A percentile compares a stretch with the other conserved stretches of the same genome.
Evolutionary conservation across 2,113 vertebrate genomes (phyloP).

Genomic region (Cryptomyrus ogoouensis): DNA sequence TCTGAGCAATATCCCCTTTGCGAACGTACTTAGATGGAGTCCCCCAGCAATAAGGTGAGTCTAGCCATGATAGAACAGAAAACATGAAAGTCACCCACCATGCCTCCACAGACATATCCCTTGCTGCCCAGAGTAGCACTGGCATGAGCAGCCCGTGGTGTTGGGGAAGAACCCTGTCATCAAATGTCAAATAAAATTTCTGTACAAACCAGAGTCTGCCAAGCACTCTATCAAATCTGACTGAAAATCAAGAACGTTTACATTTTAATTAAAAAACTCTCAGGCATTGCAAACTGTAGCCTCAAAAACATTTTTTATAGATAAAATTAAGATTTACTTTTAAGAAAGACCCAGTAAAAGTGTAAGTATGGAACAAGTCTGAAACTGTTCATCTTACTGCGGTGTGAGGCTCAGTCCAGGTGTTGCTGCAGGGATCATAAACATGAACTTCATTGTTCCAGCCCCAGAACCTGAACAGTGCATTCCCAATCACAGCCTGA

Average conservation of each 20-base stretch:
- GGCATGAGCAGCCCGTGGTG: slow-evolving; percentile 81
- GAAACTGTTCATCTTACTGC: slow-evolving; percentile 58
- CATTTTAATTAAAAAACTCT: neutral
- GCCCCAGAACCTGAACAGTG: slow-evolving; percentile 70
- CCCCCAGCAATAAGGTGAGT: neutral
- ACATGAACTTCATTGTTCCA: slow-evolving; percentile 93
- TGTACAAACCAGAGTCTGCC: neutral
- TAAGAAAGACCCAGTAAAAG: neutral
- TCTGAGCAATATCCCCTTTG: neutral
- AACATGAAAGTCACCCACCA: neutral
- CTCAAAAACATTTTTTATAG: neutral
- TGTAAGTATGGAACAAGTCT: neutral
- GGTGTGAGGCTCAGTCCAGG: slow-evolving; percentile 76
- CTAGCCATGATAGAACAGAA: neutral
- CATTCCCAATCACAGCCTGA: slow-evolving; percentile 46
- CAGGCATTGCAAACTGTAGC: neutral
- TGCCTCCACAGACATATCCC: slow-evolving; percentile 85
- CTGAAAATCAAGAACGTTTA: neutral
- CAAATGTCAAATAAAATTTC: slow-evolving; percentile 22
- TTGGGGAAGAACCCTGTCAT: slow-evolving; percentile 73
- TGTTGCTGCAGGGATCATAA: slow-evolving; percentile 73
- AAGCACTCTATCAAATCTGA: neutral
- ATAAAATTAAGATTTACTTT: neutral
- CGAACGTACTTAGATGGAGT: neutral
- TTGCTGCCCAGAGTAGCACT: slow-evolving; percentile 72